Evolutionary conservation across 2,113 vertebrate genomes (phyloP).

Genomic region (Gallinago jamesoni): DNA sequence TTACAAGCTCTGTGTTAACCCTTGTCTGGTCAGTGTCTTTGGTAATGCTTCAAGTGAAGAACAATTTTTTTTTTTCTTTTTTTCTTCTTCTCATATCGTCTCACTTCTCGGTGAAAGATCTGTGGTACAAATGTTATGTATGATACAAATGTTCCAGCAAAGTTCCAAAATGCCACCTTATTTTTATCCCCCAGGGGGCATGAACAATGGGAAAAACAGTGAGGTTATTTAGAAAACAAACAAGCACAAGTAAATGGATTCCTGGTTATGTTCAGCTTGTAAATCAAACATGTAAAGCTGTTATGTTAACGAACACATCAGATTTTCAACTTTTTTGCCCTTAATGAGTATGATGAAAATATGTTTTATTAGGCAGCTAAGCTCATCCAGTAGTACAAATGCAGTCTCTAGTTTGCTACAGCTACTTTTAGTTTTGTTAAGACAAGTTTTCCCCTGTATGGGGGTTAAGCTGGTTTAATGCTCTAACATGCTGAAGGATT

Average conservation of each 20-base stretch:
- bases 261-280: neutral
- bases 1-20: neutral
- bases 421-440: neutral
- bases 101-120: neutral
- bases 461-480: neutral
- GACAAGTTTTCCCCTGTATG: neutral
- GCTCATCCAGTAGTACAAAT: neutral
- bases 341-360: neutral
- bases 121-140: neutral
- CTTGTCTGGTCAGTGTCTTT: neutral
- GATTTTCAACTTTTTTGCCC: neutral
- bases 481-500: neutral
- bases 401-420: neutral
- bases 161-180: neutral
- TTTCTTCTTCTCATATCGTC: neutral
- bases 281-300: neutral
- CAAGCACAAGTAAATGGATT: neutral
- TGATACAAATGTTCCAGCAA: neutral
- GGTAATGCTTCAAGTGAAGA: neutral
- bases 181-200: neutral
- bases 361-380: neutral
- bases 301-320: neutral
- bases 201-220: neutral
- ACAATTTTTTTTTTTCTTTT: neutral
- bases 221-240: neutral